Evolutionary conservation across 2,888 invertebrate species (phyloP).

Genomic region (Antheraea assamensis): DNA sequence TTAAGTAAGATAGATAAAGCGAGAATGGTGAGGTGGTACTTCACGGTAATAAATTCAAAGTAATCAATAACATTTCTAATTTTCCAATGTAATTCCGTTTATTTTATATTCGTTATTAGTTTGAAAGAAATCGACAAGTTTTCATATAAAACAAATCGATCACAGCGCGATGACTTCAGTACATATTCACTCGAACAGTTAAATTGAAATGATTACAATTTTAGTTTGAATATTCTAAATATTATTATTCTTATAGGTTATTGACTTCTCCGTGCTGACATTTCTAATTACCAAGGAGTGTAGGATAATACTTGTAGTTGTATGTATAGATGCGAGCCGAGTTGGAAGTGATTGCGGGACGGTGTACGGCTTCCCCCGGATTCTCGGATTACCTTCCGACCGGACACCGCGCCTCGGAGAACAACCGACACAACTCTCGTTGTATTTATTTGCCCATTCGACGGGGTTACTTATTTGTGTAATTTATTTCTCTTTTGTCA

Average conservation of each 20-base stretch:
- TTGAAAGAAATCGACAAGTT: no score
- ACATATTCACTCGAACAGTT: no score
- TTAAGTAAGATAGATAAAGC: no score
- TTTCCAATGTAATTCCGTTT: no score
- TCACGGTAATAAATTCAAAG: no score
- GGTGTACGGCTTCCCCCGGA: slow-evolving; percentile 35
- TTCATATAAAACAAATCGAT: no score
- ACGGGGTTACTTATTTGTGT: not conserved
- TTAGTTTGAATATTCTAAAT: not conserved
- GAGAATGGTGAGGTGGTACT: no score
- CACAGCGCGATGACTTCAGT: no score
- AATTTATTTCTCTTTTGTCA: not conserved
- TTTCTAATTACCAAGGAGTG: not conserved
- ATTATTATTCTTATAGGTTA: not conserved
- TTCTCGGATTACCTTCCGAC: slow-evolving; percentile 40
- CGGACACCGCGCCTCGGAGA: slow-evolving; percentile 32
- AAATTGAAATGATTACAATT: not conserved
- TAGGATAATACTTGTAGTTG: not conserved
- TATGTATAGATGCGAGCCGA: not conserved
- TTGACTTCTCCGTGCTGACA: not conserved
- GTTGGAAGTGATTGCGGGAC: slow-evolving; percentile 21
- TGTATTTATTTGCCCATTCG: slow-evolving; percentile 13
- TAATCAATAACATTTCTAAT: no score
- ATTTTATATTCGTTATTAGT: no score
- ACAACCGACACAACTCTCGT: slow-evolving; percentile 6